Conservation (phyloP, 1,140 invertebrate genomes). For the Hetaerina americana region DNA sequence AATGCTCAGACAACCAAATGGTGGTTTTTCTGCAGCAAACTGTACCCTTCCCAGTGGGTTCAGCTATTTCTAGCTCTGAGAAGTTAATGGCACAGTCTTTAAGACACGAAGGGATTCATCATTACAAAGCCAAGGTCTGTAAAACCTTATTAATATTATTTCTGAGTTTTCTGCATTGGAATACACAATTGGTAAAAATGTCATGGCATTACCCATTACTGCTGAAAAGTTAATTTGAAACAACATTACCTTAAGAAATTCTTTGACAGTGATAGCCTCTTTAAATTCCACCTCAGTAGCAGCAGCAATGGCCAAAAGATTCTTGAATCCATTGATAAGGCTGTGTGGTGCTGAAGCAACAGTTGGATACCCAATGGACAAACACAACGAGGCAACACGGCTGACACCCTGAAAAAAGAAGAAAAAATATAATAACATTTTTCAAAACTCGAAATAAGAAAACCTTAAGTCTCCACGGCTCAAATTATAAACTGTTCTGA, state of each 20-base stretch:
- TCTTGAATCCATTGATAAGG: conserved; percentile 96
- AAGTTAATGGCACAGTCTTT: background rate
- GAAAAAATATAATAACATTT: conserved; percentile 1
- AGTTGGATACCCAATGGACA: conserved; percentile 91
- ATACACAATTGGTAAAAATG: too few relatives aligned
- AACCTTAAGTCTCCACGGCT: too few relatives aligned
- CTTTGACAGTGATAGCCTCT: conserved; percentile 85
- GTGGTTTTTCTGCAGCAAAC: background rate
- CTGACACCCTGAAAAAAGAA: conserved; percentile 53
- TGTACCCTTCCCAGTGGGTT: conserved; percentile 23
- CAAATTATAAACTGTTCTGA: too few relatives aligned
- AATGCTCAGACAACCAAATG: too few relatives aligned
- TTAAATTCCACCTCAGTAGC: conserved; percentile 91
- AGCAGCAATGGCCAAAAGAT: conserved; percentile 89
- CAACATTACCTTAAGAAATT: conserved; percentile 69
- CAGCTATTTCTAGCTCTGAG: conserved; percentile 26
- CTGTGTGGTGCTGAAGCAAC: conserved; percentile 93
- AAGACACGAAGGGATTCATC: background rate
- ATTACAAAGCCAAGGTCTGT: too few relatives aligned
- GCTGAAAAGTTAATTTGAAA: too few relatives aligned
- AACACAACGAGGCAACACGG: conserved; percentile 87
- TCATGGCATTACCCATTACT: too few relatives aligned
- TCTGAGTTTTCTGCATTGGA: too few relatives aligned
- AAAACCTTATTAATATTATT: too few relatives aligned
- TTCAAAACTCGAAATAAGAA: too few relatives aligned